Base-by-base conservation (phyloP, 2,888 invertebrate species). In the Drosophila villosipedis region DNA sequence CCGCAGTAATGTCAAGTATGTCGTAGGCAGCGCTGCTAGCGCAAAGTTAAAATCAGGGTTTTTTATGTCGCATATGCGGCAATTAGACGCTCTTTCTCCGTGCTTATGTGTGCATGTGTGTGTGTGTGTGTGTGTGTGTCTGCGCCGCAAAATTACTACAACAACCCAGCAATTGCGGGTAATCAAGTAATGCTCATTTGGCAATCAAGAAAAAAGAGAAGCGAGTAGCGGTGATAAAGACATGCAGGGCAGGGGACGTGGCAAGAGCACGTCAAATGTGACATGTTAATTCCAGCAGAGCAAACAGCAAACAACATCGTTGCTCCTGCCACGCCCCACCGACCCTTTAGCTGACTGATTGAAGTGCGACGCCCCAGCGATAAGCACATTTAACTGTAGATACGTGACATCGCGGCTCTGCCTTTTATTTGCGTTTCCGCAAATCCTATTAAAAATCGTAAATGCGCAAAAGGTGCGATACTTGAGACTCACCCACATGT, bases 151-250 rank as follows among this genome's bases (percentile, higher is more conserved):
- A 84, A 82, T 41, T 72, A 68, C 66, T 39, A 81, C 62, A 68
- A 59, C 84, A 88, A 72, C 83, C n/a, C 30, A 69, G 75, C 80
- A 86, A 89, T 89, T 88, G 91, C 75, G 78, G 79, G 84, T 90
- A 91, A 90, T 91, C 91, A 91, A 83, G 84, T 91, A 89, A 90
- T 91, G 91, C 82, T 80, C 89, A 91, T 82, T 90, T 84, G 72
- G 80, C 84, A 78, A 82, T 78, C 74, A 78, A 59, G 66, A 39
- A 68, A 74, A 75, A 68, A 65, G 67, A 73, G 61, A 73, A 57
- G 49, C 47, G 60, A 64, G 47, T 28, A 47, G 37, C 62, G 69
- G 59, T 76, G 89, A 83, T 85, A 76, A 72, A 85, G 80, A 70
- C 81, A 73, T 70, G 69, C 28, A 43, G 25, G 47, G 41, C 9